These are phyloP conservation scores for Eulemur albifrons DNA, from an alignment of 2,797 vertebrate species.

Conservation along the genomic window DNA sequence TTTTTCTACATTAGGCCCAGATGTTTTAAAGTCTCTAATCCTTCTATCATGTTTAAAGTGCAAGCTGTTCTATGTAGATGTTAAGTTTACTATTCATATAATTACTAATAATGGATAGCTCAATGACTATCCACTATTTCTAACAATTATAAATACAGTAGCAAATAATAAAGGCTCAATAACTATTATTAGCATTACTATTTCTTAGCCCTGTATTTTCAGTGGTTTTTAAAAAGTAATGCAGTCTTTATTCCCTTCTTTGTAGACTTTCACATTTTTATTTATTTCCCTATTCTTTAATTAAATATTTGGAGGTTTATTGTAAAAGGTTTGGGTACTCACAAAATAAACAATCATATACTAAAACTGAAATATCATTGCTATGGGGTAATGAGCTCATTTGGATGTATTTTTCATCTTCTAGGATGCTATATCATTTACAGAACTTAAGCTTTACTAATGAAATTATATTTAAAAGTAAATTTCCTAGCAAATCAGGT, in stretches of 20 bases:
- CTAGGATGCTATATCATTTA: background rate
- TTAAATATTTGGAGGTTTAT: background rate
- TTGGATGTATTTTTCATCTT: background rate
- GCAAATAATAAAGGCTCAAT: background rate
- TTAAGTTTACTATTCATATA: background rate
- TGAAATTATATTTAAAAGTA: constrained; percentile 49
- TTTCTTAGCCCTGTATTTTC: background rate
- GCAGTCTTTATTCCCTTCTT: background rate
- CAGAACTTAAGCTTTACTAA: constrained; percentile 26
- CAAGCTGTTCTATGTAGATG: background rate
- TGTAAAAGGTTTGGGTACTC: background rate
- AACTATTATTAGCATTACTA: background rate
- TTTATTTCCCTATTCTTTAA: background rate
- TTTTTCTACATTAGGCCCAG: background rate
- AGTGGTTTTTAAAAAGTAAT: background rate
- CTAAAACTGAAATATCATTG: background rate
- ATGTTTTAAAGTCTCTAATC: background rate
- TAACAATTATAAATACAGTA: background rate
- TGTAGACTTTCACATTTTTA: background rate
- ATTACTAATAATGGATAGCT: background rate
- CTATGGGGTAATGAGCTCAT: background rate
- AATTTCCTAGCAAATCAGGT: constrained; percentile 64
- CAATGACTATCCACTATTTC: background rate
- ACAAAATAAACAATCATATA: background rate
- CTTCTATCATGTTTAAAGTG: background rate